A percentile compares a stretch with the other conserved stretches of the same genome.
phyloP scores from a whole-genome alignment of 1,140 invertebrate species.

The Apis mellifera region DNA sequence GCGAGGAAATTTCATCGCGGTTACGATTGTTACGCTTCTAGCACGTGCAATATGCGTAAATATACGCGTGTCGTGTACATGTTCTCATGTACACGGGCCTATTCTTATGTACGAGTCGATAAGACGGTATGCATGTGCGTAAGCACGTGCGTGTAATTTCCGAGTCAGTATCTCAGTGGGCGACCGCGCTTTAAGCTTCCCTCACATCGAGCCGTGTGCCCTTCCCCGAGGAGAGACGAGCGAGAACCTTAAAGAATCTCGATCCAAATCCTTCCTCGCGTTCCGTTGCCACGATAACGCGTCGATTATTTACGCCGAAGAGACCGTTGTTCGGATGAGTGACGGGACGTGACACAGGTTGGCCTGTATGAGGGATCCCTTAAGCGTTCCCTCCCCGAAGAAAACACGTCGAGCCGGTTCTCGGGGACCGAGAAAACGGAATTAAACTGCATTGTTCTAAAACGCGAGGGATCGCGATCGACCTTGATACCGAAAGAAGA shows the following conservation, averaged over 20 bases:
- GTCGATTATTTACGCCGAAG: background rate
- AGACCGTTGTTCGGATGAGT: background rate
- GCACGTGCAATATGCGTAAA: conserved; percentile 26
- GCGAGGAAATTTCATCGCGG: conserved; percentile 2
- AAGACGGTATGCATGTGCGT: conserved; percentile 24
- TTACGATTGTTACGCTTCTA: background rate
- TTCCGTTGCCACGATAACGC: background rate
- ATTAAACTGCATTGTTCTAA: conserved; percentile 67
- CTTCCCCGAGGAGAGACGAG: background rate
- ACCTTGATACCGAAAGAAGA: conserved; percentile 48
- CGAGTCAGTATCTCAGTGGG: conserved; percentile 43
- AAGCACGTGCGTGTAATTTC: conserved; percentile 47
- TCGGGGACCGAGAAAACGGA: conserved; percentile 49
- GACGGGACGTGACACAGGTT: background rate
- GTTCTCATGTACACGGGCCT: too few species aligned
- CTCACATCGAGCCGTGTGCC: conserved; percentile 19
- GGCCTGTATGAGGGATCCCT: conserved; percentile 23
- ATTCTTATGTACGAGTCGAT: conserved; percentile 2
- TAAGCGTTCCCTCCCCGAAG: conserved; percentile 39
- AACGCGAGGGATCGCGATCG: conserved; percentile 10
- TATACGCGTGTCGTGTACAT: conserved; percentile 3
- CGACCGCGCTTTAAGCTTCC: conserved; percentile 33
- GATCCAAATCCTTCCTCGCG: background rate
- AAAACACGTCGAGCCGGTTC: conserved; percentile 70
- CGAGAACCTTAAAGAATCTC: background rate